Evolutionary conservation across 2,888 invertebrate genomes (phyloP).

Genomic region (Caradrina clavipalpis): DNA sequence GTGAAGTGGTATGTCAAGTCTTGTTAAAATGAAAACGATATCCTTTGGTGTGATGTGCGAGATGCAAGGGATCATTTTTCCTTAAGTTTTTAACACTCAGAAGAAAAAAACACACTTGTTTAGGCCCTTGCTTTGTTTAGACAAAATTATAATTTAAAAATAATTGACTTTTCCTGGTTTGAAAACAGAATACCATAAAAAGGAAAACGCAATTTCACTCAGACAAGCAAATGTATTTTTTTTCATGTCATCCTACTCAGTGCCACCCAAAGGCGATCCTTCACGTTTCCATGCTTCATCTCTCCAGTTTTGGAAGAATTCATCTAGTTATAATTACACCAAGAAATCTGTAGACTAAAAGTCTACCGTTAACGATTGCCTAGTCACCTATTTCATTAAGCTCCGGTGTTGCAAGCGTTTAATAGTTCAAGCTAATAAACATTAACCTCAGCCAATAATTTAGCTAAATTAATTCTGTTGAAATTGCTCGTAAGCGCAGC

Average conservation of each 20-base stretch:
- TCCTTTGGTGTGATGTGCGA: conserved; percentile 10
- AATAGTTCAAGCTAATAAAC: conserved; percentile 54
- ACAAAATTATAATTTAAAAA: not conserved
- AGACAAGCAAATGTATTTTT: no score
- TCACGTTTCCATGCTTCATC: no score
- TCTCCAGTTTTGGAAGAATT: no score
- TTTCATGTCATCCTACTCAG: no score
- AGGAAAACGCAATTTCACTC: no score
- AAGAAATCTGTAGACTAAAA: conserved; percentile 10
- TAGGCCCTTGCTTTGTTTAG: not conserved
- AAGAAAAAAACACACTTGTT: conserved; percentile 9
- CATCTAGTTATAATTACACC: not conserved
- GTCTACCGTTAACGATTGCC: conserved; percentile 24
- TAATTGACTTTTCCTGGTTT: not conserved
- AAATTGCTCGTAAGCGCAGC: conserved; percentile 51
- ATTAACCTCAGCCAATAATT: conserved; percentile 50
- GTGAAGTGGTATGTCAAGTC: conserved; percentile 31
- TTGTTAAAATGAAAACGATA: conserved; percentile 52
- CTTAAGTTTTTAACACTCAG: not conserved
- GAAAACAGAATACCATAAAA: no score
- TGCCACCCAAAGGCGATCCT: no score
- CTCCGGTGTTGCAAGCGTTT: conserved; percentile 47
- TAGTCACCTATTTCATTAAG: conserved; percentile 45
- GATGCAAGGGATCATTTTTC: conserved; percentile 12
- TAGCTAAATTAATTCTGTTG: conserved; percentile 56